Conservation (phyloP, 2,888 invertebrate species). For the Hydrotaea diabolus region DNA sequence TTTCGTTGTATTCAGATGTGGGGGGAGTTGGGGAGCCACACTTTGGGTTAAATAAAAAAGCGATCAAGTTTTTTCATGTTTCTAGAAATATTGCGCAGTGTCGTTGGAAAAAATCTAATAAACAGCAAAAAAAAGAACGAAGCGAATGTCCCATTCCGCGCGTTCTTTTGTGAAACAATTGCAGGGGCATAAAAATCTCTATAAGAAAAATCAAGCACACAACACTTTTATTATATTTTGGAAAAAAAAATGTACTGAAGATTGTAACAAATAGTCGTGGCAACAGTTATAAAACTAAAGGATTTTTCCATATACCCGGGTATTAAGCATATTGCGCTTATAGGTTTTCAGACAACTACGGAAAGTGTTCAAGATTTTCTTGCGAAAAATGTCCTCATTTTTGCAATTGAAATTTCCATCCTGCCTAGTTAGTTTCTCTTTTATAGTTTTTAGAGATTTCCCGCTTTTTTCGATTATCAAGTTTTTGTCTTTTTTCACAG, state of each 20-base stretch:
- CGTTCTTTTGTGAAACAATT: constrained; percentile 33
- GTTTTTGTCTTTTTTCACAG: constrained; percentile 26
- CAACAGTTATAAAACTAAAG: background rate
- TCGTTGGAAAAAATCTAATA: constrained; percentile 3
- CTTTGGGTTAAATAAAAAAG: constrained; percentile 35
- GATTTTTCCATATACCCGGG: background rate
- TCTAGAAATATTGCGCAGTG: constrained; percentile 56
- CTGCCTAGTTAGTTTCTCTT: background rate
- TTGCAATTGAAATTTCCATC: background rate
- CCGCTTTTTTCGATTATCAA: constrained; percentile 50
- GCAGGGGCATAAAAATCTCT: background rate
- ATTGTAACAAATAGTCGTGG: background rate
- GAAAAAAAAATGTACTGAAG: background rate
- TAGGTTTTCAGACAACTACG: constrained; percentile 3
- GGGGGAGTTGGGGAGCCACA: constrained; percentile 43
- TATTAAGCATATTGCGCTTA: background rate
- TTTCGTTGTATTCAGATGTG: constrained; percentile 7
- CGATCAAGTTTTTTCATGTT: constrained; percentile 40
- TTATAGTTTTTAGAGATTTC: constrained; percentile 43
- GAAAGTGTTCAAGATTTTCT: background rate
- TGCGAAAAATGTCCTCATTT: background rate
- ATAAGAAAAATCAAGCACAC: no score
- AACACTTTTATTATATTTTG: no score
- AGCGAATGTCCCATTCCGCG: background rate
- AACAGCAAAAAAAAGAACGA: background rate